Base-by-base conservation (phyloP, 2,797 vertebrate species). In the Eurystomus glaucurus region DNA sequence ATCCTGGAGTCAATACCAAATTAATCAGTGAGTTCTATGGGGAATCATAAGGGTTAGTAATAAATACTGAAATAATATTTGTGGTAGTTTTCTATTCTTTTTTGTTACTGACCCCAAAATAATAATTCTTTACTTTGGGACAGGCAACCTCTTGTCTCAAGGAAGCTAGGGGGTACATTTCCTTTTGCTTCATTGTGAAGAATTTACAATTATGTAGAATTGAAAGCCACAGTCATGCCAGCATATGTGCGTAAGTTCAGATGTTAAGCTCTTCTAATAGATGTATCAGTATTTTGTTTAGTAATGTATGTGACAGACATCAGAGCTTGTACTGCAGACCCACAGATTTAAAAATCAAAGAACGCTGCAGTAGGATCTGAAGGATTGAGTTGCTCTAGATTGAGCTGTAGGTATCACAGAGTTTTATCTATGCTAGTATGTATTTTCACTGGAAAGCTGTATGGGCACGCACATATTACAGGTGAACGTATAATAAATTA, bases 1-100 rank as follows among this genome's bases (percentile, higher is more conserved):
- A 55, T 89, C n/a, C 75, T 48, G n/a, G 50, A 95, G 84, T 94
- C 78, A 80, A 45, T 92, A 43, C 43, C 46, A 57, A 82, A 76
- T 82, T 88, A 14, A 50, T 85, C 48, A 55, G 69, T 90, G 57
- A 46, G 17, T 94, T 71, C 77, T 74, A 2, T 23, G 41, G 65
- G 20, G 19, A 41, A 70, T 58, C 39, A 69, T 69, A 85, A 50
- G 54, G 33, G 13, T 33, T 14, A 57, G 57, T 58, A 90, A 64
- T 74, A 89, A 92, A 83, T 57, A 52, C 14, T 71, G 19, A 87
- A 92, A 70, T 68, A 43, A 26, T 19, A 35, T 77, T 87, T 68
- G 37, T 74, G 58, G 6, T 72, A 62, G 8, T 54, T 68, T 51
- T 68, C 25, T 89, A 18, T 75, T 70, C 4, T 89, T 1, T n/a